phyloP scores from a whole-genome alignment of 2,113 vertebrate genomes.

The Boulengeromyrus knoepffleri region DNA sequence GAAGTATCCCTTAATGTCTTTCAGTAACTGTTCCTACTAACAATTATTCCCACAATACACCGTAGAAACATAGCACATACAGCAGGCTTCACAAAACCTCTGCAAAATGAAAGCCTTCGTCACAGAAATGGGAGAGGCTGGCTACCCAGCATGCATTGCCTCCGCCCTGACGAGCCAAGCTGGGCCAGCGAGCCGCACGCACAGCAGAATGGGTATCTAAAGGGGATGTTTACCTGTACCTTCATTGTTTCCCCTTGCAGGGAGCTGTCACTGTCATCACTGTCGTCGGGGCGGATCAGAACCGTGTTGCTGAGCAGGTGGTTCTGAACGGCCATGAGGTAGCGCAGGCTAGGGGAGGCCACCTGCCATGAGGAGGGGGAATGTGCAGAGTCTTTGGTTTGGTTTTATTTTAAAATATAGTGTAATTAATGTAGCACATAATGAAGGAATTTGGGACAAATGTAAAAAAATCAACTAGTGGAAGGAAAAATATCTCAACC shows the following conservation, averaged over 20 bases:
- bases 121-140: background rate
- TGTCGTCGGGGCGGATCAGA: slow-evolving; percentile 92
- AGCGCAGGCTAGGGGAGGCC: slow-evolving; percentile 89
- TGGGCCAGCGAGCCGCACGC: slow-evolving; percentile 15
- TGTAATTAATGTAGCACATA: background rate
- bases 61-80: background rate
- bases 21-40: background rate
- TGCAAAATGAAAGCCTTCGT: background rate
- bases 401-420: background rate
- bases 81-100: background rate
- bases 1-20: background rate
- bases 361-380: slow-evolving; percentile 70
- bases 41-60: background rate
- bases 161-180: background rate
- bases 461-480: background rate
- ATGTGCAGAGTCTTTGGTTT: background rate
- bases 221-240: slow-evolving; percentile 99
- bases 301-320: slow-evolving; percentile 98
- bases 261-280: slow-evolving; percentile 97
- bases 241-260: slow-evolving; percentile 99
- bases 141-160: background rate
- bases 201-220: slow-evolving; percentile 69
- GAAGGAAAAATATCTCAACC: background rate
- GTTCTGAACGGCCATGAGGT: slow-evolving; percentile 98
- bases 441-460: background rate